Percentiles rank a stretch among this genome's conserved stretches.
Conservation (phyloP, 2,888 invertebrate species). For the Macaria liturata region DNA sequence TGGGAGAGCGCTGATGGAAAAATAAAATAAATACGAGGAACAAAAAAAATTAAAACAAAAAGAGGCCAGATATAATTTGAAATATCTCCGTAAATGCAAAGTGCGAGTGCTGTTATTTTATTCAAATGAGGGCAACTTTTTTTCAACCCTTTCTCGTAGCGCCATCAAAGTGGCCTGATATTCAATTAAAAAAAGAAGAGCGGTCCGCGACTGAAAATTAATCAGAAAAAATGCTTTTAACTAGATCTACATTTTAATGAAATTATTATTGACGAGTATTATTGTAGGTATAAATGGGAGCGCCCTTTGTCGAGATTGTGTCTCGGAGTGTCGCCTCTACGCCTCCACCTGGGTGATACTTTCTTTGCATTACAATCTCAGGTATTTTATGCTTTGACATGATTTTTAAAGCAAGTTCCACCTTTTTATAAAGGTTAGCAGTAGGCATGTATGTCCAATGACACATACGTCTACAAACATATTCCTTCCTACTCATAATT, state of each 20-base stretch:
- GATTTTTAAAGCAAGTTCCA: no score
- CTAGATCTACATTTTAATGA: constrained; percentile 84
- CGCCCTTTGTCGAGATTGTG: constrained; percentile 68
- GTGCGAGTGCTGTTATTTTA: constrained; percentile 84
- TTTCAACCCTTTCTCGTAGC: constrained; percentile 78
- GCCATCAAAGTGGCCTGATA: constrained; percentile 84
- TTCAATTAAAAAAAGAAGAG: constrained; percentile 83
- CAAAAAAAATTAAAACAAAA: constrained; percentile 79
- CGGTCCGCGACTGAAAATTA: constrained; percentile 81
- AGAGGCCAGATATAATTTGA: constrained; percentile 83
- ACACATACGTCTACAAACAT: no score
- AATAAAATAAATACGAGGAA: constrained; percentile 82
- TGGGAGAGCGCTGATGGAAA: constrained; percentile 79
- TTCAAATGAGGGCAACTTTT: constrained; percentile 83
- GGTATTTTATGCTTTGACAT: no score
- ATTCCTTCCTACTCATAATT: no score
- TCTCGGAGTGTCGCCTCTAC: constrained; percentile 44
- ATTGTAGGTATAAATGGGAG: constrained; percentile 64
- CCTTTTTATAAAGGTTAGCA: no score
- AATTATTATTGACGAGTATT: constrained; percentile 83
- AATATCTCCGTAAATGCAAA: constrained; percentile 84
- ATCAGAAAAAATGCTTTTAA: constrained; percentile 84
- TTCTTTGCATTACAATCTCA: constrained; percentile 22
- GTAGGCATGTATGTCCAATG: no score
- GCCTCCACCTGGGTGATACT: background rate